Base-by-base conservation (phyloP, 2,797 vertebrate species). In the Etheostoma nigrum region DNA sequence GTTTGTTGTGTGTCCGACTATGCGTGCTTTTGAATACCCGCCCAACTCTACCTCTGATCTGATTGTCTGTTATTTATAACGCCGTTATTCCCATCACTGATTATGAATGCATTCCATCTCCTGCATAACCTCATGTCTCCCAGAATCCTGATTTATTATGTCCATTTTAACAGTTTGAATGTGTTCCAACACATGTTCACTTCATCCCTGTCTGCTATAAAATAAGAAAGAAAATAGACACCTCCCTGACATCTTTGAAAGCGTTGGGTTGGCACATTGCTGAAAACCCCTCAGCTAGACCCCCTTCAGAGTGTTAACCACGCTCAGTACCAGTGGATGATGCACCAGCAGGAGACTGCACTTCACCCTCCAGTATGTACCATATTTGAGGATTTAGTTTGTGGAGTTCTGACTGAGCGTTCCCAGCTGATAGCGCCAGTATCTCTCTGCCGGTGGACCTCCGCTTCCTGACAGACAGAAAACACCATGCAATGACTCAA, bases 391-490 rank as follows among this genome's bases (percentile, higher is more conserved):
- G 67, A 45, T 64, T 64, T 14, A 57, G 48, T 77, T 36, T 55
- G 47, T 42, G 53, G 57, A 45, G 54, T 52, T 53, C 27, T 70
- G 48, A 27, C 23, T 18, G 18, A 55, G 73, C 49, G 59, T 40
- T 55, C 59, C 68, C 54, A 18, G 66, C 25, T 18, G 42, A 82
- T 25, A 21, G 44, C 21, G 51, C 18, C 21, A 49, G 58, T 19
- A 45, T 70, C 23, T 59, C 40, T 61, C 60, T 60, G 40, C 21
- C 23, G 48, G 55, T 44, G 67, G 49, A 59, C 30, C 52, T 49
- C 23, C 3, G 15, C 62, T 76, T 67, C 53, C 76, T 51, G 59
- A 79, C 23, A 73, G 61, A 73, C 44, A 71, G 74, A 68, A 76
- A 81, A 65, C 48, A 33, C 45, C 9, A 4, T n/a, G 52, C 58